Evolutionary conservation across 1,140 invertebrate species (phyloP).

Genomic region (Cydia pomonella): DNA sequence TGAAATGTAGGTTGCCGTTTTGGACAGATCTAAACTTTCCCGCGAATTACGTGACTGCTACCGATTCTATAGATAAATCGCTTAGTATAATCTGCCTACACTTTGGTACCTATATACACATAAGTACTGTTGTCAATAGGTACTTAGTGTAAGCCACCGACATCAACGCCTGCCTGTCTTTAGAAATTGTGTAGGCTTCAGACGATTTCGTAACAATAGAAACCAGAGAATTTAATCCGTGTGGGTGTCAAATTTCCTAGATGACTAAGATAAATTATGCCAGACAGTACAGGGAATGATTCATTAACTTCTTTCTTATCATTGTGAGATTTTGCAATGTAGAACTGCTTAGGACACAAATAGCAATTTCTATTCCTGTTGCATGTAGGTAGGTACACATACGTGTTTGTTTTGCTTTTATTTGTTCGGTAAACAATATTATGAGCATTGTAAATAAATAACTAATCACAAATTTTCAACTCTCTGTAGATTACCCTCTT

Average conservation of each 20-base stretch:
- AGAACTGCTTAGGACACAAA: not conserved
- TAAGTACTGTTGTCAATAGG: slow-evolving; percentile 44
- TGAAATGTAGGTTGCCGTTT: not conserved
- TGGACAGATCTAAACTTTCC: not conserved
- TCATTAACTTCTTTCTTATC: not conserved
- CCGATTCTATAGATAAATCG: too few relatives aligned
- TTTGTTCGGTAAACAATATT: too few relatives aligned
- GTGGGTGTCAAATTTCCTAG: slow-evolving; percentile 16
- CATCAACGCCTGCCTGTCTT: not conserved
- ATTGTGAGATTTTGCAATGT: not conserved
- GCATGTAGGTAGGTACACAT: not conserved
- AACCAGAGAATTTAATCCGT: slow-evolving; percentile 1
- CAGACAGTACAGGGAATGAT: not conserved
- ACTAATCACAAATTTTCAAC: too few relatives aligned
- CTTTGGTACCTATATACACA: not conserved
- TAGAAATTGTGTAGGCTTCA: slow-evolving; percentile 15
- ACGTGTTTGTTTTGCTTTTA: too few relatives aligned
- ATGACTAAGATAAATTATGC: slow-evolving; percentile 27
- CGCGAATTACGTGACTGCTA: too few relatives aligned
- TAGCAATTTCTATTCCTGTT: not conserved
- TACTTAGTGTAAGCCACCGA: slow-evolving; percentile 36
- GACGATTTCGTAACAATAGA: slow-evolving; percentile 27
- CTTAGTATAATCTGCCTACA: not conserved
- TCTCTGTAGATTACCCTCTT: too few relatives aligned
- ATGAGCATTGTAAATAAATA: too few relatives aligned